Conservation (phyloP, 2,888 invertebrate species). For the Tenthredo livida region DNA sequence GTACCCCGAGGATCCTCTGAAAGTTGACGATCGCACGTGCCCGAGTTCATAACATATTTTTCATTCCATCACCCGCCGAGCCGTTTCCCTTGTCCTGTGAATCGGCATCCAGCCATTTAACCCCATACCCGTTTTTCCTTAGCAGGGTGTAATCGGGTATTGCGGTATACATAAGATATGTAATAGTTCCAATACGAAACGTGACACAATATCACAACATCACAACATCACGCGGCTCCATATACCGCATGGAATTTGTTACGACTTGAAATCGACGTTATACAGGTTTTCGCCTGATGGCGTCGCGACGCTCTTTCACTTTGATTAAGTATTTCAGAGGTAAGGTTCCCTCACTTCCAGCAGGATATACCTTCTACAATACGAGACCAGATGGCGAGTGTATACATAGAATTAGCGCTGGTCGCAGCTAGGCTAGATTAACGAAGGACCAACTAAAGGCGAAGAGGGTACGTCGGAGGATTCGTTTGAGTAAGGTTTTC, state of each 20-base stretch:
- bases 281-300: background rate
- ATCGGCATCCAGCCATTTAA: conserved; percentile 19
- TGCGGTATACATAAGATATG: conserved; percentile 50
- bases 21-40: conserved; percentile 43
- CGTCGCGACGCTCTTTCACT: background rate
- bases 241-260: conserved; percentile 1
- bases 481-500: conserved; percentile 30
- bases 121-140: conserved; percentile 22
- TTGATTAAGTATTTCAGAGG: conserved; percentile 30
- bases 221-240: background rate
- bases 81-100: conserved; percentile 28
- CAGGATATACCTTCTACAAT: background rate
- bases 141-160: conserved; percentile 38
- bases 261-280: conserved; percentile 21
- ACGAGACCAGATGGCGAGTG: background rate
- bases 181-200: conserved; percentile 50
- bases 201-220: conserved; percentile 45
- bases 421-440: conserved; percentile 31
- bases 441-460: background rate
- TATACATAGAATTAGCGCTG: conserved; percentile 42
- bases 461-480: background rate
- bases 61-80: conserved; percentile 31
- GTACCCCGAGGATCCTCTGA: conserved; percentile 17
- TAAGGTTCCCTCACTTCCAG: background rate
- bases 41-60: conserved; percentile 44